Percentiles rank a stretch among this genome's conserved stretches.
Conservation (phyloP, 2,888 invertebrate genomes). For the Phrixothrix hirtus region DNA sequence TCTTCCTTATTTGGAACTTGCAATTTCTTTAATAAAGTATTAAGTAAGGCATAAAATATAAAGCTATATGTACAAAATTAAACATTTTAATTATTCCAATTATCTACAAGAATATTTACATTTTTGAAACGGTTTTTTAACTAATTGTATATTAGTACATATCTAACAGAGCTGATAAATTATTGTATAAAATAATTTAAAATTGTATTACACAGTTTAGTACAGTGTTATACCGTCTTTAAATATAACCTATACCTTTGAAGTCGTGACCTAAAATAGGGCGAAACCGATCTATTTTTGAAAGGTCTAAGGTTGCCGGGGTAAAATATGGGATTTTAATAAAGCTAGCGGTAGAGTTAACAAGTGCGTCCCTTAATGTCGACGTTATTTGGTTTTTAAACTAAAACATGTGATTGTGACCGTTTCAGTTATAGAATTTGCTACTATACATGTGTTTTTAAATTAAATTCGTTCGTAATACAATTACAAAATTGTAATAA, state of each 20-base stretch:
- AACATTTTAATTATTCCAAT: background rate
- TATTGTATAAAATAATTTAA: background rate
- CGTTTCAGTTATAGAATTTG: conserved; percentile 2
- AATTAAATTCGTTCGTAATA: no score
- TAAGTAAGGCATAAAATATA: no score
- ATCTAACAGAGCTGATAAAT: no score
- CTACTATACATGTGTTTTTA: no score
- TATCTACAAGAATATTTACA: background rate
- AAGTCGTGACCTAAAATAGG: conserved; percentile 2
- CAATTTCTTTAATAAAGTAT: no score
- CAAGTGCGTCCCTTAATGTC: conserved; percentile 6
- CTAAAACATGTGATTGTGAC: conserved; percentile 24
- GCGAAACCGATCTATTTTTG: conserved; percentile 11
- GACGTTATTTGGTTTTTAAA: conserved; percentile 6
- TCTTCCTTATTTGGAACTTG: no score
- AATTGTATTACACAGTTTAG: background rate
- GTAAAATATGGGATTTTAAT: conserved; percentile 14
- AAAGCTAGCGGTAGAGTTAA: conserved; percentile 13
- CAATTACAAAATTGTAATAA: background rate
- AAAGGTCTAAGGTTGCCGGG: conserved; percentile 25
- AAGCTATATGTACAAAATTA: no score
- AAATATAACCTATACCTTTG: background rate
- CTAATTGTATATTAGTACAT: no score
- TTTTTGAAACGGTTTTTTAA: no score
- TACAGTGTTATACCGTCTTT: background rate